These are phyloP conservation scores for Pachypsylla venusta DNA, from an alignment of 1,140 invertebrate species.

Conservation along the genomic window DNA sequence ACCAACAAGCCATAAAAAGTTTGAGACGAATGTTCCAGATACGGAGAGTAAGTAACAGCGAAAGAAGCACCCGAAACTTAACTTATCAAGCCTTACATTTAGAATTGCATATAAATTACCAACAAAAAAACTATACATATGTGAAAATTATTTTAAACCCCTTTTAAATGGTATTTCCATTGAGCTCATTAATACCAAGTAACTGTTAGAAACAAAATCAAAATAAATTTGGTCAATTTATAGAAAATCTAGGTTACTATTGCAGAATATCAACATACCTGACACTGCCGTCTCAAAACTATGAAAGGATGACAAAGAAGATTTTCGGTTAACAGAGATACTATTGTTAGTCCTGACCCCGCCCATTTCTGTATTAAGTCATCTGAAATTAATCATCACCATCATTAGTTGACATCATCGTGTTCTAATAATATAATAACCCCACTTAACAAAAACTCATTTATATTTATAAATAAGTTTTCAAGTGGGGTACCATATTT, in stretches of 20 bases:
- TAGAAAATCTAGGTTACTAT: not conserved
- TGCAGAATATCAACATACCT: conserved; percentile 39
- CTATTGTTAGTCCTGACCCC: conserved; percentile 52
- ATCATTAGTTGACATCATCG: conserved; percentile 9
- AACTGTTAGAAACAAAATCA: not conserved
- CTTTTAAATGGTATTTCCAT: not conserved
- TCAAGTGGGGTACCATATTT: no score
- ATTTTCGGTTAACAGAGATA: conserved; percentile 71
- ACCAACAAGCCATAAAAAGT: no score
- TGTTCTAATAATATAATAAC: not conserved
- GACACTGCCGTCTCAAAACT: conserved; percentile 80
- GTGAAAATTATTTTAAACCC: not conserved
- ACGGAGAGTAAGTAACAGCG: no score
- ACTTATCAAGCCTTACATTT: no score
- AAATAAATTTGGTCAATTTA: not conserved
- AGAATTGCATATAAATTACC: no score
- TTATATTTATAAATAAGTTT: no score
- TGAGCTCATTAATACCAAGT: not conserved
- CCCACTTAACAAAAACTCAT: no score
- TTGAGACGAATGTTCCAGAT: no score
- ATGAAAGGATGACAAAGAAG: conserved; percentile 85
- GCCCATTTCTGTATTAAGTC: conserved; percentile 39
- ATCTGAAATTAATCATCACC: conserved; percentile 22
- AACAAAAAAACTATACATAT: conserved; percentile 12
- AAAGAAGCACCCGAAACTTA: no score